Base-by-base conservation (phyloP, 2,113 vertebrate species). In the Nyctereutes procyonoides region DNA sequence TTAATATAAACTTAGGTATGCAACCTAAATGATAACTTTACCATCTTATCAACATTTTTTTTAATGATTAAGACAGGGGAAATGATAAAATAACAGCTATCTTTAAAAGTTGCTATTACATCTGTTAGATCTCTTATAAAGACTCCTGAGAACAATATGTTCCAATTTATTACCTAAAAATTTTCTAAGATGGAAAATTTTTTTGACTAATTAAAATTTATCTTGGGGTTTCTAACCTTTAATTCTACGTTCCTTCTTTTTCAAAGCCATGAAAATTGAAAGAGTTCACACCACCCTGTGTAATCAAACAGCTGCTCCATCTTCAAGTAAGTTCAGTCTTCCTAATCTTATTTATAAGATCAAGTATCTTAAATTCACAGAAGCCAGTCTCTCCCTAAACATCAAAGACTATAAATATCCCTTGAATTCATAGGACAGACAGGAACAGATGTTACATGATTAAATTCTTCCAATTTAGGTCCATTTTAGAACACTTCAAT, bases 401-500 rank as follows among this genome's bases (percentile, higher is more conserved):
- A 53, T n/a, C 76, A 69, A 91, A 58, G 32, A 88, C 11, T 88
- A 83, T 74, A 94, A 95, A 80, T 73, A 80, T 30, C 32, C 8
- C 69, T 77, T 65, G 8, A 73, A 85, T 56, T 93, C 48, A 73
- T 63, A 85, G 35, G 32, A 93, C 15, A 74, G 48, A 79, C 5
- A 62, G 53, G 65, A 92, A 67, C 63, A 93, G 80, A 86, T 74
- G 84, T 51, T 93, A 90, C 73, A 76, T 74, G 20, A 90, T 86
- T 74, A 93, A 93, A 90, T n/a, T 48, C 51, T 90, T 80, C 62
- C n/a, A 81, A 86, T 58, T 6, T 76, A 84, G 24, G 56, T 80
- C 71, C 71, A 79, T 73, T 84, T 95, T 43, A 90, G 86, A 93
- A 58, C 19, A 93, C 11, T 81, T 92, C 38, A 67, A 53, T 86